Conservation (phyloP, 2,797 vertebrate species). For the Paguma larvata region DNA sequence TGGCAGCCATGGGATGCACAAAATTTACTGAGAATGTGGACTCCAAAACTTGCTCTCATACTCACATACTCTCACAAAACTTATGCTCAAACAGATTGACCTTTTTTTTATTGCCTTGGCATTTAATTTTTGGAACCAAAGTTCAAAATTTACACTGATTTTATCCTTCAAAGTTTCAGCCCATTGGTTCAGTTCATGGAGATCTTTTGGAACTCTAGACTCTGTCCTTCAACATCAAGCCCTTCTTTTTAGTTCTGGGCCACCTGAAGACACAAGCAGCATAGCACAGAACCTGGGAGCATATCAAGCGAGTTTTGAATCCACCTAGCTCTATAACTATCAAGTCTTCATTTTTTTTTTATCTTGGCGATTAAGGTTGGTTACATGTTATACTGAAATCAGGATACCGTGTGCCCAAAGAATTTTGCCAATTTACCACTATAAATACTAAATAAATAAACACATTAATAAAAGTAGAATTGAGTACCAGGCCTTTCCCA, state of each 20-base stretch:
- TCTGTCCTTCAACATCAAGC: not conserved
- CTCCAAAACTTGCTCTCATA: not conserved
- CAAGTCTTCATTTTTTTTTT: not conserved
- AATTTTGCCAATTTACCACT: not conserved
- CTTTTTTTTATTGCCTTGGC: not conserved
- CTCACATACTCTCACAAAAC: not conserved
- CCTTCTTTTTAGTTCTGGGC: not conserved
- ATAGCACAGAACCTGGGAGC: not conserved
- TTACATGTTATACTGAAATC: slow-evolving; percentile 19
- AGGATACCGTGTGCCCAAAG: not conserved
- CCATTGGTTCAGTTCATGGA: not conserved
- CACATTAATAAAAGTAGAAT: slow-evolving; percentile 27
- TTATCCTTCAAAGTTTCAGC: not conserved
- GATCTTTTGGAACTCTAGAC: not conserved
- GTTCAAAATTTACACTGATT: not conserved
- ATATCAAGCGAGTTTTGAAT: not conserved
- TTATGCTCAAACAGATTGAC: not conserved
- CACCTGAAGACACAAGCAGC: not conserved
- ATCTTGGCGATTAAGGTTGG: not conserved
- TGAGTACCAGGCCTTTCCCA: not conserved
- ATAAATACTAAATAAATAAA: slow-evolving; percentile 43
- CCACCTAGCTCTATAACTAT: not conserved
- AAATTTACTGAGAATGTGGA: not conserved
- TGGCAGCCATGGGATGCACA: not conserved
- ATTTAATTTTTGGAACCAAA: slow-evolving; percentile 59